These are phyloP conservation scores for Cyphomyrus discorhynchus DNA, from an alignment of 2,113 vertebrate genomes.

Conservation along the genomic window DNA sequence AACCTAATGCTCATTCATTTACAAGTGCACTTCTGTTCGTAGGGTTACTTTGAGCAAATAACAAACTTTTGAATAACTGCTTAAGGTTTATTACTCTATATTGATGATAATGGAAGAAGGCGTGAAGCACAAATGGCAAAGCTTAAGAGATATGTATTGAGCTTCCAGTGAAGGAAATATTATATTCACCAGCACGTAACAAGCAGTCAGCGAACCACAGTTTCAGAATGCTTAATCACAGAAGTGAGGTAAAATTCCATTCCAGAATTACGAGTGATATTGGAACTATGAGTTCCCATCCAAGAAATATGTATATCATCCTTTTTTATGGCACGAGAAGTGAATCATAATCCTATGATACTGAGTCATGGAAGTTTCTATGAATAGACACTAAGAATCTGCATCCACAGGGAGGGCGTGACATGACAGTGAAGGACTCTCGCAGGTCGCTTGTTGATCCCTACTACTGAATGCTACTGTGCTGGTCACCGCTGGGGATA, in stretches of 20 bases:
- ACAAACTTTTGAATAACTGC: background rate
- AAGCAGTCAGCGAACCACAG: background rate
- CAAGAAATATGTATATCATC: background rate
- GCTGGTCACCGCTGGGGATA: conserved; percentile 29
- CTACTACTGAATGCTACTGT: conserved; percentile 23
- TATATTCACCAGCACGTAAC: background rate
- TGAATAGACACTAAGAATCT: background rate
- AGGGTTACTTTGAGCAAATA: background rate
- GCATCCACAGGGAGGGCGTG: background rate
- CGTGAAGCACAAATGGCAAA: background rate
- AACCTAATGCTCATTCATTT: background rate
- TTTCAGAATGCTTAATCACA: background rate
- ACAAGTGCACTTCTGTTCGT: background rate
- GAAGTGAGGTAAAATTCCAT: background rate
- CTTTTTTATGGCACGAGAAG: background rate
- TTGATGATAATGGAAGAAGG: background rate
- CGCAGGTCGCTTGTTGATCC: background rate
- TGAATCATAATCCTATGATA: background rate
- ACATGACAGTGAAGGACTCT: background rate
- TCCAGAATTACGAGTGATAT: background rate
- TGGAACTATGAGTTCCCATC: background rate
- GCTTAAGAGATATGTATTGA: background rate
- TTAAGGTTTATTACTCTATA: background rate
- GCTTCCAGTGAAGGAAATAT: background rate
- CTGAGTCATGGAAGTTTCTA: background rate